Evolutionary conservation across 2,113 vertebrate species (phyloP).

Genomic region (Oreochromis spilurus): DNA sequence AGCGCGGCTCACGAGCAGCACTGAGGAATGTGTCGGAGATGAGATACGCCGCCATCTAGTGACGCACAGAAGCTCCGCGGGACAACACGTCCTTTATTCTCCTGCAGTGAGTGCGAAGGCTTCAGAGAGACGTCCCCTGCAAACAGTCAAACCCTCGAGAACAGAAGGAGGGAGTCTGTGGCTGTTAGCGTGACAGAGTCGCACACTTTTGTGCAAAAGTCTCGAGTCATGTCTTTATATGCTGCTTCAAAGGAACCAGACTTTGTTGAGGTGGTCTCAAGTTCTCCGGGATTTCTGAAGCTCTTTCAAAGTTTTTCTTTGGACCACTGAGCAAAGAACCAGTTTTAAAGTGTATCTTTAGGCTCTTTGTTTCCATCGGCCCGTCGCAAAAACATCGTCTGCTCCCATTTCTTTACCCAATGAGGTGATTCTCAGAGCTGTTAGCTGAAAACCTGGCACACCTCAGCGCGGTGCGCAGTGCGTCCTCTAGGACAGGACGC

Average conservation of each 20-base stretch:
- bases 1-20: background rate
- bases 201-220: background rate
- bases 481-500: background rate
- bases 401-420: rapidly evolving
- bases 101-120: background rate
- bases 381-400: background rate
- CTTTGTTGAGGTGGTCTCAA: background rate
- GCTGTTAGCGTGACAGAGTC: background rate
- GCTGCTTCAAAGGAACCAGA: background rate
- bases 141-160: background rate
- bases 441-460: rapidly evolving
- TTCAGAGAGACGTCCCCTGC: background rate
- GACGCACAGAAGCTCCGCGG: background rate
- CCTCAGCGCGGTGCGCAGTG: rapidly evolving
- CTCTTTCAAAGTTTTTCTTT: background rate
- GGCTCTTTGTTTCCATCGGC: rapidly evolving
- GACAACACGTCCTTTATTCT: background rate
- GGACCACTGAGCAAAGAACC: background rate
- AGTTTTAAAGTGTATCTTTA: rapidly evolving
- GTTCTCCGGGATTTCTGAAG: background rate
- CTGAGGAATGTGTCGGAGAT: background rate
- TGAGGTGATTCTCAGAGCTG: background rate
- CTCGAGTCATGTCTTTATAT: background rate
- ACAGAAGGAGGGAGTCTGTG: background rate
- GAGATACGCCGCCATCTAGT: background rate